Conservation (phyloP, 2,113 vertebrate species). For the Melierax canorus region DNA sequence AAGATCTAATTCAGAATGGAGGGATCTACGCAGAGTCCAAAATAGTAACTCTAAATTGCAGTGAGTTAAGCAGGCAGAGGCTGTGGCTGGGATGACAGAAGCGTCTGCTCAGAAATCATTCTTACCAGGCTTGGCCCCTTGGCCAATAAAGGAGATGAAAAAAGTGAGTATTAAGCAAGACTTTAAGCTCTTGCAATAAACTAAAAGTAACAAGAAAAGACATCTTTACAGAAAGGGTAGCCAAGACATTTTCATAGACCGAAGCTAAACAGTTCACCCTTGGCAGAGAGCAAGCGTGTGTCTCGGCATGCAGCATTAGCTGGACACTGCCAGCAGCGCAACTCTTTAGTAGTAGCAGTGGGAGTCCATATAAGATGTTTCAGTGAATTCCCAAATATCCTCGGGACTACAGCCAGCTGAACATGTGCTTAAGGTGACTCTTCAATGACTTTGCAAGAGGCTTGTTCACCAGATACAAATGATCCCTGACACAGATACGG, state of each 20-base stretch:
- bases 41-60: neutral
- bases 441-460: neutral
- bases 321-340: neutral
- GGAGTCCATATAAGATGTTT: neutral
- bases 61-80: neutral
- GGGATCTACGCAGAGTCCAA: rapidly evolving
- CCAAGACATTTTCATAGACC: neutral
- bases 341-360: neutral
- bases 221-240: neutral
- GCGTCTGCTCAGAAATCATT: neutral
- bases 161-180: neutral
- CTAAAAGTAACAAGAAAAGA: neutral
- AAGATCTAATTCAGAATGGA: neutral
- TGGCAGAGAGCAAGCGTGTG: neutral
- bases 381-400: neutral
- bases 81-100: neutral
- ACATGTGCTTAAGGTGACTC: neutral
- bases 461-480: neutral
- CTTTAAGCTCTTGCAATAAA: neutral
- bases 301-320: neutral
- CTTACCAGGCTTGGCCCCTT: neutral
- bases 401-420: neutral
- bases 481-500: neutral
- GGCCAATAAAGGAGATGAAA: neutral
- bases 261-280: neutral